Base-by-base conservation (phyloP, 2,888 invertebrate genomes). In the Dromius quadrimaculatus region DNA sequence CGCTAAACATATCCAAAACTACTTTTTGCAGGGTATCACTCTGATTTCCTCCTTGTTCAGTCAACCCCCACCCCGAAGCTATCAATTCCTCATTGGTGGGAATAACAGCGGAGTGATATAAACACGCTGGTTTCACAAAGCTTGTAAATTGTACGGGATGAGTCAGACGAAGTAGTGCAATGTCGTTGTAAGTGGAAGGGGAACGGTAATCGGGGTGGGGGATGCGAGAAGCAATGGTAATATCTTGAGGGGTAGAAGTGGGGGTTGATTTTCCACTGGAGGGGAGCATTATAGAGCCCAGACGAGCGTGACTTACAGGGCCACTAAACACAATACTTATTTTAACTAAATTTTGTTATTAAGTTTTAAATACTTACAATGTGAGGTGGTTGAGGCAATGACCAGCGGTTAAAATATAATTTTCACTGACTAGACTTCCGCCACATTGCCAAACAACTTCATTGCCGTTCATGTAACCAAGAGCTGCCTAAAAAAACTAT, bases 321-420 rank as follows among this genome's bases (percentile, higher is more conserved):
- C 36, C 36, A 36, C 36, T 36, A 2, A 36, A 36, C 11, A 3
- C 1, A 36, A 2, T 11, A 3, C 8, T 1, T 11, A 36, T n/a
- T n/a, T n/a, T n/a, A n/a, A n/a, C n/a, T n/a, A n/a, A n/a, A 32
- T 32, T 32, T 32, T 32, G 5, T 11, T 45, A 19, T 13, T 47
- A 23, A 20, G 20, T 20, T 20, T n/a, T 3, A 22, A 19, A 20
- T 43, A 74, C 72, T 74, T 71, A 74, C 74, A 32, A 68, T 28
- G 45, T 68, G 15, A 22, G 50, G 28, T 47, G 50, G 13, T 13
- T 13, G n/a, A 74, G 78, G 74, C 91, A 92, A 77, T 91, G 91
- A 0, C 87, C 90, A 0, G 90, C 90, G 0, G 90, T 89, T 6
- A 92, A 78, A 28, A 92, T 85, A 78, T 86, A 90, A 2, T 81